Evolutionary conservation across 1,140 invertebrate genomes (phyloP).

Genomic region (Euglossa dilemma): DNA sequence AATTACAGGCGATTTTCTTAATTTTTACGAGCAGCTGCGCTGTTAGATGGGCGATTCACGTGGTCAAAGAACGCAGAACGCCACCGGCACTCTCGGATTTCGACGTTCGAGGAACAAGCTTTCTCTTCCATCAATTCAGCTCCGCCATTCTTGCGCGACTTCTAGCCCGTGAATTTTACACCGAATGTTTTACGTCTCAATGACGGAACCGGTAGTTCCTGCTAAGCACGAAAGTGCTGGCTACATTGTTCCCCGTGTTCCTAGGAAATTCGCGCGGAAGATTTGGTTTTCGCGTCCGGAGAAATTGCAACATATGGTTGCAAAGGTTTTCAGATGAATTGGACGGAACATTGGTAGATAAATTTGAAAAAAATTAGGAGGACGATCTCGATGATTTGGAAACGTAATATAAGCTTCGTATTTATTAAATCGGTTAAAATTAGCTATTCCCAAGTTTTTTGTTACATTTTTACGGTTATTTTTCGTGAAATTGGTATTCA

Average conservation of each 20-base stretch:
- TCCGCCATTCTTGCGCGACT: slow-evolving; percentile 15
- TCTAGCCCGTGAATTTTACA: slow-evolving; percentile 2
- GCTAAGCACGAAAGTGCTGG: neutral
- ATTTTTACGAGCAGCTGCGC: neutral
- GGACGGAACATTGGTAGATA: too few relatives aligned
- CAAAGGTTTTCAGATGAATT: too few relatives aligned
- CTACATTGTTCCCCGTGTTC: neutral
- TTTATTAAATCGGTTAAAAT: too few relatives aligned
- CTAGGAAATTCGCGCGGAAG: neutral
- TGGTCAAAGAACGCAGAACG: slow-evolving; percentile 21
- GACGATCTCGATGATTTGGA: too few relatives aligned
- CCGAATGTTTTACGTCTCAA: neutral
- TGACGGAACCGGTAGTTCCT: neutral
- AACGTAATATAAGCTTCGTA: too few relatives aligned
- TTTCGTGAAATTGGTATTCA: too few relatives aligned
- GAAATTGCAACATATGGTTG: neutral
- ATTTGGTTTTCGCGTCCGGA: neutral
- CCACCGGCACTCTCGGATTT: slow-evolving; percentile 17
- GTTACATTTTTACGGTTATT: too few relatives aligned
- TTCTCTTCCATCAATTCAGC: slow-evolving; percentile 49
- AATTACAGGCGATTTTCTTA: slow-evolving; percentile 2
- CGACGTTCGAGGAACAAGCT: slow-evolving; percentile 42
- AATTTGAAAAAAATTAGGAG: too few relatives aligned
- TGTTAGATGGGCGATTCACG: slow-evolving; percentile 12
- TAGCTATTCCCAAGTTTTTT: too few relatives aligned